Percentiles rank a stretch among this genome's conserved stretches.
These are phyloP conservation scores for Euclidia mi DNA, from an alignment of 2,888 invertebrate species.

Conservation along the genomic window DNA sequence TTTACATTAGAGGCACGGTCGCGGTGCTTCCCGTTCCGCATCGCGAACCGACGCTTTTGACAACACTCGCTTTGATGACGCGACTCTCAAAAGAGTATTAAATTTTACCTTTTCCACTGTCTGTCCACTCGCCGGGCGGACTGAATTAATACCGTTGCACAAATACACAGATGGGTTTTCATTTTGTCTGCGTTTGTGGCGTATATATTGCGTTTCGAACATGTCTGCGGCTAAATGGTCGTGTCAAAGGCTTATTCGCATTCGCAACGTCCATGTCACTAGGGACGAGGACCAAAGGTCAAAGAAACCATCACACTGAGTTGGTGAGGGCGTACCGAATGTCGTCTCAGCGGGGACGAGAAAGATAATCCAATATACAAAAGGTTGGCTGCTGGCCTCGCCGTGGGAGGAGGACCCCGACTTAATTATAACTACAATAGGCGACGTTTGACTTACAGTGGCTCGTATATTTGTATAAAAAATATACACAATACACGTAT, in stretches of 20 bases:
- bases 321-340: constrained; percentile 78
- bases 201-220: constrained; percentile 47
- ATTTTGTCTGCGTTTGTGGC: constrained; percentile 54
- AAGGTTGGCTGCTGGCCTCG: constrained; percentile 59
- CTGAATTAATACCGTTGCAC: constrained; percentile 77
- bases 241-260: constrained; percentile 72
- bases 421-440: constrained; percentile 51
- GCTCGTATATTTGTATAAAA: constrained; percentile 35
- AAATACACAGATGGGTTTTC: constrained; percentile 64
- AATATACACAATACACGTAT: constrained; percentile 40
- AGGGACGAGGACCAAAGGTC: constrained; percentile 78
- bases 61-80: constrained; percentile 85
- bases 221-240: constrained; percentile 66
- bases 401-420: constrained; percentile 53
- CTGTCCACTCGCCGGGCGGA: constrained; percentile 75
- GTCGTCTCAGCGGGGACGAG: constrained; percentile 76
- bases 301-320: constrained; percentile 78
- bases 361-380: constrained; percentile 77
- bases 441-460: constrained; percentile 37
- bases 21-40: constrained; percentile 80
- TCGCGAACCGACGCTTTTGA: constrained; percentile 83
- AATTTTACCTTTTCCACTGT: constrained; percentile 79
- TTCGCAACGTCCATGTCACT: constrained; percentile 73
- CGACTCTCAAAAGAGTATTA: constrained; percentile 78
- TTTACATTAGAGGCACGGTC: constrained; percentile 84